Base-by-base conservation (phyloP, 2,113 vertebrate genomes). In the Capreolus pygargus region DNA sequence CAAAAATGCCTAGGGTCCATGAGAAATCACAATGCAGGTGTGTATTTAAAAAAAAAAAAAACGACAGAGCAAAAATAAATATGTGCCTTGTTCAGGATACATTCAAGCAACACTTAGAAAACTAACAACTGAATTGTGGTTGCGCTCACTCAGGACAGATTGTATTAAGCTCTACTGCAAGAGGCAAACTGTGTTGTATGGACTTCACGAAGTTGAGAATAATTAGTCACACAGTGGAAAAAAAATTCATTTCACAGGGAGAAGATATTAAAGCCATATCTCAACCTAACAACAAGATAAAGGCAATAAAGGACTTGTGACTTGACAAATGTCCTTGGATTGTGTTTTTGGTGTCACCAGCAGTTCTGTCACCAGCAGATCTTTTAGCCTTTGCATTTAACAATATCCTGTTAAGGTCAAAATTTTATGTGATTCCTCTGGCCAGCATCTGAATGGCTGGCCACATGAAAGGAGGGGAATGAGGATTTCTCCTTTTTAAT, bases 241-340 rank as follows among this genome's bases (percentile, higher is more conserved):
- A 86, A 89, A 55, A 16, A 54, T n/a, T 36, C 27, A 4, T 12
- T 76, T 76, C 27, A 3, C 3, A 5, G 89, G 36, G 54, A 89
- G 33, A 91, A 79, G 36, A 95, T 92, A 95, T 91, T 92, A 92
- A 94, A 97, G 61, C 78, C 87, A 13, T 96, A 85, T 92, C 87
- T 97, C 96, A 96, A 61, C 78, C 43, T 36, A n/a, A 78, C 83
- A 96, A 84, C 45, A 87, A 90, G 70, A 94, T 90, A 84, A 96
- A 94, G 45, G 36, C n/a, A 58, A 15, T 33, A 60, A 52, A 21
- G 23, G 54, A 52, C 19, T 58, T 70, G 30, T 25, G 47, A 28
- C 30, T 57, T 39, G 55, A 45, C 67, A 70, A 54, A 78, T 76
- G 67, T n/a, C 60, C 36, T 83, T 55, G 78, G 39, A 33, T 58